Base-by-base conservation (phyloP, 2,797 vertebrate species). In the Enteromius fasciolatus region DNA sequence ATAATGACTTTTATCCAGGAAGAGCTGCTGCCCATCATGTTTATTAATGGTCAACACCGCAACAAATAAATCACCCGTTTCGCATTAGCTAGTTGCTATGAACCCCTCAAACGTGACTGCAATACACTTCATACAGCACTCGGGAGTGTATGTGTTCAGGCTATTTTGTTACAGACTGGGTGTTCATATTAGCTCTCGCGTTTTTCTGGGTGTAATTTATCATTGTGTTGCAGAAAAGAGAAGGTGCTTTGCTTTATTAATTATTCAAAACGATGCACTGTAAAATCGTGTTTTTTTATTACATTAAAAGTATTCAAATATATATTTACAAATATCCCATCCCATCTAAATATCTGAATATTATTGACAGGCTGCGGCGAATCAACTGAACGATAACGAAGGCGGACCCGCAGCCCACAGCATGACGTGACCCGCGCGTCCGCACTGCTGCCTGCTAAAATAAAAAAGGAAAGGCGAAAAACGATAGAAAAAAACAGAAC, bases 391-490 rank as follows among this genome's bases (percentile, higher is more conserved):
- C 39, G 74, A 46, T 18, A 11, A 18, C 33, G 7, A 64, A 68
- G 23, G 80, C 80, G 48, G 72, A 82, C 20, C 63, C 17, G 46
- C 80, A 76, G 48, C 31, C 33, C 46, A 54, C 59, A 28, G 39
- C 63, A 77, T 36, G 73, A 81, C 59, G 44, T 54, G 63, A 64
- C 39, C 76, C 54, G 48, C 64, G 83, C 87, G 80, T 67, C 66
- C 81, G 44, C 63, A 82, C 72, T 44, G 87, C 39, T 87, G 89
- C 86, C 80, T 61, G 88, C 82, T 86, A 44, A 86, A 92, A 90
- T 92, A 88, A 91, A 91, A 89, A 87, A 90, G 83, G 80, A 85
- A 87, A 85, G 46, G 41, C 74, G 80, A 88, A 85, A 88, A 86
- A 84, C 77, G 4, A 76, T 39, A 66, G 44, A 64, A 83, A 86